Base-by-base conservation (phyloP, 2,888 invertebrate species). In the Chrysolina haemoptera region DNA sequence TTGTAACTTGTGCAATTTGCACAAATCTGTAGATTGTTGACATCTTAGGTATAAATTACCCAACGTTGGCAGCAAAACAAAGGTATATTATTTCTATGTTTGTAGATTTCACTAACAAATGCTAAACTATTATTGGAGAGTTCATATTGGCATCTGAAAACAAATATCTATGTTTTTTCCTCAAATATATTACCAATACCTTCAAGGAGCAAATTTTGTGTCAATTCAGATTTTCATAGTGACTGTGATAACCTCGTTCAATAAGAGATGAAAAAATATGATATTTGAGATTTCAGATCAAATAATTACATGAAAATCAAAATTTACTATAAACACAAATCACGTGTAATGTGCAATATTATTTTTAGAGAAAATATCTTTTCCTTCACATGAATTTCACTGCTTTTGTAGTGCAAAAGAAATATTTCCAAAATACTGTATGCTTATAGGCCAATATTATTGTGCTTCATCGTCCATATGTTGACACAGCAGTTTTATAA, bases 371-470 rank as follows among this genome's bases (percentile, higher is more conserved):
- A 59, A 59, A 59, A 27, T 59, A 59, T 59, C 59, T 59, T 59
- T 59, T 59, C 59, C 59, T 59, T 59, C 59, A 59, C 59, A 59
- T 16, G 22, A 59, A 27, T 35, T 59, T 59, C 59, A 59, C 59
- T 35, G 59, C 59, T 59, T 59, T 27, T 35, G 59, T 59, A 59
- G 59, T 59, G 59, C 59, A 35, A 59, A 53, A 35, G 27, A 59
- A 59, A 59, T 22, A 59, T 59, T 59, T 27, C 59, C 35, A 35
- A 59, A 22, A 59, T 59, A 59, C 59, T 59, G 59, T 59, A 59
- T 59, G 59, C 59, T 59, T 59, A 27, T 59, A 59, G 59, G 59
- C 59, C 59, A 35, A 59, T 59, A 59, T 59, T 59, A 59, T 35
- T 59, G 27, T 35, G 59, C 59, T 59, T 59, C 9, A 59, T 59